A percentile compares a stretch with the other conserved stretches of the same genome.
Conservation (phyloP, 2,888 invertebrate genomes). For the Limnephilus auricula region DNA sequence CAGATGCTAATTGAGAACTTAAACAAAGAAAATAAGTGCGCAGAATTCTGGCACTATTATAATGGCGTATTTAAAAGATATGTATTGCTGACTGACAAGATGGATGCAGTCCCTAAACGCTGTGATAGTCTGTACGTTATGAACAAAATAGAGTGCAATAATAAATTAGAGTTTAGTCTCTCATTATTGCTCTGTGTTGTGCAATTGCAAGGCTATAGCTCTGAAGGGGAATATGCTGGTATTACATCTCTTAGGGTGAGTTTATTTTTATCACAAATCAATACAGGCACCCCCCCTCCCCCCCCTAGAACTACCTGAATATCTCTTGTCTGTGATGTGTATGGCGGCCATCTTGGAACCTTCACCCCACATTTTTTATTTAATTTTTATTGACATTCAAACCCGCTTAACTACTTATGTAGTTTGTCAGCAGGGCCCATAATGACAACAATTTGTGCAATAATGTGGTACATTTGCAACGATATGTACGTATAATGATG, state of each 20-base stretch:
- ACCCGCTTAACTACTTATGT: too few relatives aligned
- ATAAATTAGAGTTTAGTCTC: constrained; percentile 71
- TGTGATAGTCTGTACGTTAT: constrained; percentile 64
- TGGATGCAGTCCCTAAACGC: constrained; percentile 58
- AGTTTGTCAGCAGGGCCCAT: too few relatives aligned
- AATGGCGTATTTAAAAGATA: constrained; percentile 70
- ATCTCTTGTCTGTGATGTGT: background rate
- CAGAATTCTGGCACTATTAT: constrained; percentile 75
- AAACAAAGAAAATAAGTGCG: constrained; percentile 67
- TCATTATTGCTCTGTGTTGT: constrained; percentile 75
- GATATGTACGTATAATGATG: too few relatives aligned
- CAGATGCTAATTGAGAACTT: constrained; percentile 73
- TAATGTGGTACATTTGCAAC: too few relatives aligned
- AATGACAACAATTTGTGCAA: too few relatives aligned
- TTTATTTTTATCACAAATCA: background rate
- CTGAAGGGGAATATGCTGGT: constrained; percentile 71
- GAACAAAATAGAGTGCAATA: constrained; percentile 68
- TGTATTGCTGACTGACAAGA: constrained; percentile 69
- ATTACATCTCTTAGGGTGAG: constrained; percentile 61
- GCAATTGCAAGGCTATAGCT: constrained; percentile 71
- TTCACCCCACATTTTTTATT: background rate
- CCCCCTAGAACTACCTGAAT: too few relatives aligned
- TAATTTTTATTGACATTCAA: too few relatives aligned
- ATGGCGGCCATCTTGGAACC: background rate
- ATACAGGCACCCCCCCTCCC: too few relatives aligned